A percentile compares a stretch with the other conserved stretches of the same genome.
Evolutionary conservation across 2,113 vertebrate species (phyloP).

Genomic region (Entelurus aequoreus): DNA sequence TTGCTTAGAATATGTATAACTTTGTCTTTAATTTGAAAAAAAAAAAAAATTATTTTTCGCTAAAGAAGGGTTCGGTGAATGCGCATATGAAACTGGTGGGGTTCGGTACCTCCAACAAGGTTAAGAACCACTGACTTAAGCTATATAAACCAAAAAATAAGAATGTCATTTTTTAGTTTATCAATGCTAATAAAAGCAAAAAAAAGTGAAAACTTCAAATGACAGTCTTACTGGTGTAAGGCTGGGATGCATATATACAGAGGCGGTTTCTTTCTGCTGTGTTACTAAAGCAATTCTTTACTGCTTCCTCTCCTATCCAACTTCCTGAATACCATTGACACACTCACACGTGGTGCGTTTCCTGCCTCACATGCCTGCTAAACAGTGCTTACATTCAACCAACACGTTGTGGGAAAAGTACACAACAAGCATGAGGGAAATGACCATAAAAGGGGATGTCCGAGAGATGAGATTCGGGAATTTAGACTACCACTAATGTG

Average conservation of each 20-base stretch:
- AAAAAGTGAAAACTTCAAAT: neutral
- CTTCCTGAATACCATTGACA: constrained; percentile 64
- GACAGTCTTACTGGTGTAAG: neutral
- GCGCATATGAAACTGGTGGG: no score
- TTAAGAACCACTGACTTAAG: neutral
- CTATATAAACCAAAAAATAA: neutral
- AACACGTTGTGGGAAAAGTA: neutral
- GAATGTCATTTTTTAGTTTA: no score
- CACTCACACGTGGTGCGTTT: constrained; percentile 56
- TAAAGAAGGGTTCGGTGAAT: no score
- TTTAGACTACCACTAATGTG: neutral
- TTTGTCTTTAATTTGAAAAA: no score
- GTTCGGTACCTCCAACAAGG: no score
- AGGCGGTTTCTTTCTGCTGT: constrained; percentile 28
- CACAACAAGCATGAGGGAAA: neutral
- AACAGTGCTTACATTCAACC: constrained; percentile 11
- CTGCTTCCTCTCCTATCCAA: constrained; percentile 56
- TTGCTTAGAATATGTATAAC: no score
- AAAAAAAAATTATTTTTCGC: no score
- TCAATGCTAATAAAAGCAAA: neutral
- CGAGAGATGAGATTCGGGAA: neutral
- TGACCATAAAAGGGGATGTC: no score
- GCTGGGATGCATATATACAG: neutral
- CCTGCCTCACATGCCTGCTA: constrained; percentile 46
- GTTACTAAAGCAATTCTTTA: constrained; percentile 54